phyloP scores from a whole-genome alignment of 2,113 vertebrate species.

The Mustelus asterias region DNA sequence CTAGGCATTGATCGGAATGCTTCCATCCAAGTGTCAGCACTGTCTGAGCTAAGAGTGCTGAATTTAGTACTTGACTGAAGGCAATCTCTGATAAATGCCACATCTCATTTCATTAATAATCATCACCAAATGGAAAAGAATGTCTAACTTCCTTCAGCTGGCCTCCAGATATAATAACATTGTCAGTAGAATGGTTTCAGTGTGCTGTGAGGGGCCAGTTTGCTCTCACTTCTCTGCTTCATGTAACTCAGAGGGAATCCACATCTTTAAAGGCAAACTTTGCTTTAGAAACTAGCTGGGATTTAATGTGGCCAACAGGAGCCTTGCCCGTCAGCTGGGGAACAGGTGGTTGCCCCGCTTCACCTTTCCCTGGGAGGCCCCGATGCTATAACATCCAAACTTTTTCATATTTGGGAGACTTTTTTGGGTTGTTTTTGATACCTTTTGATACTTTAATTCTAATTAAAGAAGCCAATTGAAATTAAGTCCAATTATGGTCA shows the following conservation, averaged over 20 bases:
- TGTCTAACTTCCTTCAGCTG: neutral
- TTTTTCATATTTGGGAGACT: too few relatives aligned
- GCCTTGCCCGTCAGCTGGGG: neutral
- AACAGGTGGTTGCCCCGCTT: neutral
- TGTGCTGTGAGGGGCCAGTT: neutral
- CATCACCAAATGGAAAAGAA: neutral
- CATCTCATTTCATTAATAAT: neutral
- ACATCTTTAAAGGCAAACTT: neutral
- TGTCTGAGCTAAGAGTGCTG: neutral
- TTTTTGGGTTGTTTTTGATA: too few relatives aligned
- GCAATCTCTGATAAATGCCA: neutral
- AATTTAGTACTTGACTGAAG: neutral
- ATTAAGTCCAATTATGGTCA: too few relatives aligned
- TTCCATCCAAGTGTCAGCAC: neutral
- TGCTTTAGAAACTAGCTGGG: neutral
- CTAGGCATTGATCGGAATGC: neutral
- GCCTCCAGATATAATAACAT: neutral
- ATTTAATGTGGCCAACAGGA: too few relatives aligned
- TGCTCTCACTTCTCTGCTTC: neutral
- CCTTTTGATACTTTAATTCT: too few relatives aligned
- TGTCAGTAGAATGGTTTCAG: neutral
- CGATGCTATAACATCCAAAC: neutral
- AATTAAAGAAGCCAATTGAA: too few relatives aligned
- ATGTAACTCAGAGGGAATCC: neutral
- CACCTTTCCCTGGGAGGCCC: neutral